Percentiles rank a stretch among this genome's conserved stretches.
Conservation (phyloP, 2,888 invertebrate genomes). For the Endotricha flammealis region DNA sequence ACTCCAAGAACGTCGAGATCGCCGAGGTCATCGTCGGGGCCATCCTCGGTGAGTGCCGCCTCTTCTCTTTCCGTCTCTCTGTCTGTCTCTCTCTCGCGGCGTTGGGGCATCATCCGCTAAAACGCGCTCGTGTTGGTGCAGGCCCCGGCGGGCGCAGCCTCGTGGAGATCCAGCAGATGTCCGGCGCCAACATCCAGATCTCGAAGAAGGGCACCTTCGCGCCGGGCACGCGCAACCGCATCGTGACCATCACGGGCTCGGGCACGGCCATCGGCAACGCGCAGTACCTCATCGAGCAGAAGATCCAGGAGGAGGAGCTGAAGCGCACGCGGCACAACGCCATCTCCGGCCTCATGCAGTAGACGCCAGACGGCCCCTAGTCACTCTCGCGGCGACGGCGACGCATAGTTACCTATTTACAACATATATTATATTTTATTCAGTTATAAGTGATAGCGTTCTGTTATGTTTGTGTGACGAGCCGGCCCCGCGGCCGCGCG, state of each 20-base stretch:
- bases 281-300: conserved; percentile 97
- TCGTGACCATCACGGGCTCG: conserved; percentile 96
- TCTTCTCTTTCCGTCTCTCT: not conserved
- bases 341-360: conserved; percentile 85
- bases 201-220: conserved; percentile 98
- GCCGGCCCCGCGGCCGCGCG: conserved; percentile 47
- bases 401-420: conserved; percentile 59
- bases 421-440: conserved; percentile 57
- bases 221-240: conserved; percentile 97
- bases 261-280: conserved; percentile 93
- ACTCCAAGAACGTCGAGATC: conserved; percentile 95
- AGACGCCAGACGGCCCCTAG: conserved; percentile 23
- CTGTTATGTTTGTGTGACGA: conserved; percentile 46
- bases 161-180: conserved; percentile 97
- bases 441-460: conserved; percentile 49
- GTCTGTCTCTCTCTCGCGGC: not conserved
- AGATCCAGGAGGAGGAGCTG: conserved; percentile 96
- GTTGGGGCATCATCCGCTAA: not conserved
- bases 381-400: conserved; percentile 18
- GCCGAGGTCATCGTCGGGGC: conserved; percentile 98
- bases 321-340: conserved; percentile 95
- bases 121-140: conserved; percentile 33
- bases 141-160: conserved; percentile 96
- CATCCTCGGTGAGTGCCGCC: conserved; percentile 92
- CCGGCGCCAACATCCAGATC: conserved; percentile 98